A percentile compares a stretch with the other conserved stretches of the same genome.
Evolutionary conservation across 92 coral and sea anemone genomes (phyloP).

Genomic region (Epizoanthus illoricatus): DNA sequence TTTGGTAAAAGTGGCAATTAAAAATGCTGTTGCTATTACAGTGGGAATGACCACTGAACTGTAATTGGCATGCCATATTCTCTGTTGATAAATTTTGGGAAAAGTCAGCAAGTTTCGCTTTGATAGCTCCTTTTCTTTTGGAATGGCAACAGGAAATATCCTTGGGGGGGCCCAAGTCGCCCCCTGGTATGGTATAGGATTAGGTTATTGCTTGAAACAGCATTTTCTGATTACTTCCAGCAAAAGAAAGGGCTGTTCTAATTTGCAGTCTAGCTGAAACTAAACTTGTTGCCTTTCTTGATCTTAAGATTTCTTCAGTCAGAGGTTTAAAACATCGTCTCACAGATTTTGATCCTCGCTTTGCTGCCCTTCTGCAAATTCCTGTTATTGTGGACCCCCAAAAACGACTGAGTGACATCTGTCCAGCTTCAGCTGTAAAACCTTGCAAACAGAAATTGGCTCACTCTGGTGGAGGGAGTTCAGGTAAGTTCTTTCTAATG

Average conservation of each 20-base stretch:
- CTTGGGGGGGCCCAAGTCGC: no score
- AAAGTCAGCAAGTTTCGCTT: no score
- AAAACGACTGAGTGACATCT: constrained; percentile 35
- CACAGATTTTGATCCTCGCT: constrained; percentile 62
- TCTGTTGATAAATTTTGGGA: no score
- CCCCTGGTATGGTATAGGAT: no score
- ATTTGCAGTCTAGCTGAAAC: constrained; percentile 22
- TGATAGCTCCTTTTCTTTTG: no score
- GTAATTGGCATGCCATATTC: no score
- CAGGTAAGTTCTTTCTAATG: constrained; percentile 36
- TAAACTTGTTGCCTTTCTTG: neutral
- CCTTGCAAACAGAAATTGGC: constrained; percentile 47
- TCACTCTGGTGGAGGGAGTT: neutral
- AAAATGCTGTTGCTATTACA: no score
- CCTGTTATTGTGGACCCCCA: constrained; percentile 55
- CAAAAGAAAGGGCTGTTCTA: neutral
- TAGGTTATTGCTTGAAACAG: no score
- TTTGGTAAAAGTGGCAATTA: no score
- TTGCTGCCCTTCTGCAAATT: constrained; percentile 57
- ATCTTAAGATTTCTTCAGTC: constrained; percentile 43
- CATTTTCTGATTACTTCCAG: neutral
- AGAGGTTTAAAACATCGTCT: constrained; percentile 36
- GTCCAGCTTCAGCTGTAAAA: constrained; percentile 3
- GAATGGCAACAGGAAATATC: no score
- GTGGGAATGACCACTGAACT: no score